These are phyloP conservation scores for Theonella swinhoei DNA, from an alignment of 37 sponge, comb jelly and placozoan species.

Conservation along the genomic window DNA sequence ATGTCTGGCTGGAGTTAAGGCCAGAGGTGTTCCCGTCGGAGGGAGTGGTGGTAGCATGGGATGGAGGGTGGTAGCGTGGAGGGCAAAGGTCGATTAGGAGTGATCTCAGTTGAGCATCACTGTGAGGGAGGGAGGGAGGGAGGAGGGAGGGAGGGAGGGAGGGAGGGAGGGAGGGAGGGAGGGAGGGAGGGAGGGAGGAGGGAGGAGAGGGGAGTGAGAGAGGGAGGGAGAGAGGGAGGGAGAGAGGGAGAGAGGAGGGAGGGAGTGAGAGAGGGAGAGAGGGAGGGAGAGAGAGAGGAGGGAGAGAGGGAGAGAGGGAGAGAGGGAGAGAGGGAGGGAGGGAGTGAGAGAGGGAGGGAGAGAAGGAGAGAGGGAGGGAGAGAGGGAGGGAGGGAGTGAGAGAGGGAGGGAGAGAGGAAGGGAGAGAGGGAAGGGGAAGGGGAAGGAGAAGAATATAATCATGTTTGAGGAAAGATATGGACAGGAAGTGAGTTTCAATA, in stretches of 20 bases:
- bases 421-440: neutral
- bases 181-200: no score
- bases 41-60: neutral
- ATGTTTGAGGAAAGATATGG: neutral
- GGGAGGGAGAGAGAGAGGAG: neutral
- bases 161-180: no score
- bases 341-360: no score
- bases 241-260: no score
- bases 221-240: no score
- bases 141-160: no score
- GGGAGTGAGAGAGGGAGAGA: no score
- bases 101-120: slow-evolving; percentile 53
- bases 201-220: no score
- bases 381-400: neutral
- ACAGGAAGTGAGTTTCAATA: no score
- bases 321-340: no score
- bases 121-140: slow-evolving; percentile 19
- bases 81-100: slow-evolving; percentile 53
- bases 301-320: slow-evolving; percentile 6
- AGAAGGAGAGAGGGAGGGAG: neutral
- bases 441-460: neutral
- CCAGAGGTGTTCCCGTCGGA: neutral
- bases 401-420: no score
- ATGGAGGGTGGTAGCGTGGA: slow-evolving; percentile 35
- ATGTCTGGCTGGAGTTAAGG: slow-evolving; percentile 48